Conservation (phyloP, 2,797 vertebrate species). For the Cheirogaleus major region DNA sequence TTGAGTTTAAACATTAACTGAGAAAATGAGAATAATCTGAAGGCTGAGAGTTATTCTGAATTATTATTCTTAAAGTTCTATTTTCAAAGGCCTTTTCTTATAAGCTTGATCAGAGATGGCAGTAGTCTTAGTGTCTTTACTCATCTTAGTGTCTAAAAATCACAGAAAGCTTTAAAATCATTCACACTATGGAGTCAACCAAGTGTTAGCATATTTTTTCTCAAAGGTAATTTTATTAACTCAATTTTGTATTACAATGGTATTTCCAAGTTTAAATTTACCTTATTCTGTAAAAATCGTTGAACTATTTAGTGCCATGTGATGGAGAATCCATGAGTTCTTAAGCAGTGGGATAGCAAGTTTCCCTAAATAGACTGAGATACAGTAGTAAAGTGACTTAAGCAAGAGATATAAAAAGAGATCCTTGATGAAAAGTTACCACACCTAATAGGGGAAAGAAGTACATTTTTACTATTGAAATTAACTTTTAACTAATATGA, state of each 20-base stretch:
- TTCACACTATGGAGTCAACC: not conserved
- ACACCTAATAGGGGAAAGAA: not conserved
- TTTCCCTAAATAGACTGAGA: not conserved
- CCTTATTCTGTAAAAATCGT: not conserved
- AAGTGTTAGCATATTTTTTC: not conserved
- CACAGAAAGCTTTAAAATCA: not conserved
- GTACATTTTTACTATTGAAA: not conserved
- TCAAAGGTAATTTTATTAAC: not conserved
- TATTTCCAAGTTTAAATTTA: not conserved
- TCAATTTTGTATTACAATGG: not conserved
- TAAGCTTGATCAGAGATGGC: not conserved
- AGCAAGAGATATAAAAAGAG: not conserved
- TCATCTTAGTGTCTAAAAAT: not conserved
- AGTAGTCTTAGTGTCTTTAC: not conserved
- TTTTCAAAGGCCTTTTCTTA: not conserved
- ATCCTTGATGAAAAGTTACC: not conserved
- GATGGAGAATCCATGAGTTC: not conserved
- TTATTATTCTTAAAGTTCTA: not conserved
- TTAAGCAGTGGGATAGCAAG: not conserved
- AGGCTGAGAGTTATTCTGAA: not conserved
- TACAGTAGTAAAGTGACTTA: not conserved
- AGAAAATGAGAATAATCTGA: conserved; percentile 22
- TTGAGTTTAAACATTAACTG: conserved; percentile 35
- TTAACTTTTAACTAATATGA: conserved; percentile 3
- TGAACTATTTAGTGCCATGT: not conserved